Evolutionary conservation across 2,888 invertebrate species (phyloP), one percentile per base, ranked within the genome.

Genomic region (Monopis laevigella): DNA sequence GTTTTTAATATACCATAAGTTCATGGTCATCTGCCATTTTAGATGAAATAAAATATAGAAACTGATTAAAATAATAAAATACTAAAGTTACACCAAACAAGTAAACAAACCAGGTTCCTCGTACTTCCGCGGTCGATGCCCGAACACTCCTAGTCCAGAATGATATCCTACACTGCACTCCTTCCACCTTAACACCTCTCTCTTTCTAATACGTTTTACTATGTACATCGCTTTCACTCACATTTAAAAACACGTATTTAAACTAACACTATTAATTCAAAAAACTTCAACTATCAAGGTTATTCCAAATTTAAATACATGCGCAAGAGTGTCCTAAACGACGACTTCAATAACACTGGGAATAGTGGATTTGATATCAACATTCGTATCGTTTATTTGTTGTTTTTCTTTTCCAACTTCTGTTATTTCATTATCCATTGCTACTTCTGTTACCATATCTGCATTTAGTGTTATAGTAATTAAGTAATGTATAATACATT

Each of bases 141-240:
- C 86, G 59, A 85, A 85, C 53, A 86, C 84, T 39, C 84, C 84
- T 43, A 59, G 61, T 48, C 83, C 82, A 47, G 83, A 84, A 55
- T 86, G 84, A 53, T 86, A 86, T 14, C 39, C 39, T 46, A 62
- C 48, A 24, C 51, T 48, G 26, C 55, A 50, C 43, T 61, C 58
- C 51, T 61, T 68, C 62, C 67, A 68, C 49, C 46, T 52, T 44
- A 56, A 51, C 50, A 65, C 43, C 46, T 58, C 62, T 58, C 63
- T 65, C 58, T 52, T 56, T 61, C 63, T 55, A 49, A 62, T 40
- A 11, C 35, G 7, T 18, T 21, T 28, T 14, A 43, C 3, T 2
- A 14, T 16, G 8, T 43, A 43, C 43, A 43, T 43, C 26, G 16
- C 8, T 43, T 21, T 43, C 43, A 27, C 34, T 39, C 34, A 30